phyloP scores from a whole-genome alignment of 2,888 invertebrate genomes.

The Synanthedon vespiformis region DNA sequence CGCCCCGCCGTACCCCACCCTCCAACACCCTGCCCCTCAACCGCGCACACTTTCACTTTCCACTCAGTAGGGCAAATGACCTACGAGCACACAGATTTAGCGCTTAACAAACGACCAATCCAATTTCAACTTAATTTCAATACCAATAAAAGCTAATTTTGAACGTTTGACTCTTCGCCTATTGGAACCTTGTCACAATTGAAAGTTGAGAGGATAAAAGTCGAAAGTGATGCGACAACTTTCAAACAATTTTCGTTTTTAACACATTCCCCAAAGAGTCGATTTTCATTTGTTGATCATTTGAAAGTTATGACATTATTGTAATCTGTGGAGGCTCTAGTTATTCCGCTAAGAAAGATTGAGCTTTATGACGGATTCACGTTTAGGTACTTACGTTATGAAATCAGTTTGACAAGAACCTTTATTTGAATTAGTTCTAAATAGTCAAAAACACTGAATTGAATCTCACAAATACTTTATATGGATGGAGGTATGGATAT shows the following conservation, averaged over 20 bases:
- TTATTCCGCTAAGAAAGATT: constrained; percentile 57
- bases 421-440: constrained; percentile 10
- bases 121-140: constrained; percentile 9
- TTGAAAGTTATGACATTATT: constrained; percentile 18
- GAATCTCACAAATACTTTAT: no score
- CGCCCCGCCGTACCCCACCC: constrained; percentile 14
- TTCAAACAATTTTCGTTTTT: constrained; percentile 12
- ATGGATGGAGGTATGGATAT: no score
- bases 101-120: background rate
- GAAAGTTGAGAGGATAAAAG: constrained; percentile 25
- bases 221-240: constrained; percentile 27
- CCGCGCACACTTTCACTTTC: constrained; percentile 63
- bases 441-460: no score
- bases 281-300: constrained; percentile 9
- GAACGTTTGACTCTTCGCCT: background rate
- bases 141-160: constrained; percentile 7
- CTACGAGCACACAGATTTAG: constrained; percentile 23
- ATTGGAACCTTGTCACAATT: constrained; percentile 29
- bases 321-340: constrained; percentile 11
- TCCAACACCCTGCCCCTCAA: constrained; percentile 12
- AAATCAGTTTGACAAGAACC: constrained; percentile 56
- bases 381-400: constrained; percentile 43
- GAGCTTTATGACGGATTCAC: constrained; percentile 59
- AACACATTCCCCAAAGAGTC: constrained; percentile 3
- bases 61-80: constrained; percentile 54